A percentile compares a stretch with the other conserved stretches of the same genome.
These are phyloP conservation scores for Alosa alosa DNA, from an alignment of 2,113 vertebrate species.

Conservation along the genomic window DNA sequence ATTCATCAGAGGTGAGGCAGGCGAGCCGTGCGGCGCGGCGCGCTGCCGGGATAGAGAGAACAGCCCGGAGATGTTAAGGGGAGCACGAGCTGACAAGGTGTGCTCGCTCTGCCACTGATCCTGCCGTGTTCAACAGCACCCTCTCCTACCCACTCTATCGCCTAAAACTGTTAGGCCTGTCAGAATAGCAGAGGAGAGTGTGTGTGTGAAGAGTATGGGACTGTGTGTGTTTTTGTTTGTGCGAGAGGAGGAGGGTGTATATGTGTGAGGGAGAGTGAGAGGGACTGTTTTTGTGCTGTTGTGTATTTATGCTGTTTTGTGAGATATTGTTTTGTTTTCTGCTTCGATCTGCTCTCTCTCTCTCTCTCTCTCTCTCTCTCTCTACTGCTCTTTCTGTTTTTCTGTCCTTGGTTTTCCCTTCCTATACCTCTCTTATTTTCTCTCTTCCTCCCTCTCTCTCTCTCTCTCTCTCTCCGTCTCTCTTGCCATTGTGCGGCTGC, in stretches of 20 bases:
- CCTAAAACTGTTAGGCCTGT: neutral
- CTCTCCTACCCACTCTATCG: neutral
- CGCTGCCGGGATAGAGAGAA: neutral
- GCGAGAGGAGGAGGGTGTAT: neutral
- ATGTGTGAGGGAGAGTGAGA: neutral
- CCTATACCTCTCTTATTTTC: neutral
- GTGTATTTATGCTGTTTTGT: neutral
- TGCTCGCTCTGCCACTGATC: neutral
- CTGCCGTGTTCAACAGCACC: slow-evolving; percentile 8
- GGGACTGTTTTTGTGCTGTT: slow-evolving; percentile 27
- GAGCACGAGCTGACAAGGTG: slow-evolving; percentile 11
- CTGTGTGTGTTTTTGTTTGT: neutral
- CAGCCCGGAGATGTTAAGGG: slow-evolving; percentile 2
- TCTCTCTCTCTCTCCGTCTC: neutral
- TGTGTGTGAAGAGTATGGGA: neutral
- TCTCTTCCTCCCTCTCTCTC: neutral
- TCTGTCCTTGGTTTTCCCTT: neutral
- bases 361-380: neutral
- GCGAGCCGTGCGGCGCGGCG: neutral
- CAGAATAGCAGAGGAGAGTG: neutral
- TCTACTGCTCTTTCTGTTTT: neutral
- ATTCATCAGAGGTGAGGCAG: neutral
- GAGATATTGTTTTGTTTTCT: neutral
- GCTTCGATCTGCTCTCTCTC: neutral
- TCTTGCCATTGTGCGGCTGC: neutral